A percentile compares a stretch with the other conserved stretches of the same genome.
Evolutionary conservation across 1,140 invertebrate genomes (phyloP).

Genomic region (Polyergus mexicanus): DNA sequence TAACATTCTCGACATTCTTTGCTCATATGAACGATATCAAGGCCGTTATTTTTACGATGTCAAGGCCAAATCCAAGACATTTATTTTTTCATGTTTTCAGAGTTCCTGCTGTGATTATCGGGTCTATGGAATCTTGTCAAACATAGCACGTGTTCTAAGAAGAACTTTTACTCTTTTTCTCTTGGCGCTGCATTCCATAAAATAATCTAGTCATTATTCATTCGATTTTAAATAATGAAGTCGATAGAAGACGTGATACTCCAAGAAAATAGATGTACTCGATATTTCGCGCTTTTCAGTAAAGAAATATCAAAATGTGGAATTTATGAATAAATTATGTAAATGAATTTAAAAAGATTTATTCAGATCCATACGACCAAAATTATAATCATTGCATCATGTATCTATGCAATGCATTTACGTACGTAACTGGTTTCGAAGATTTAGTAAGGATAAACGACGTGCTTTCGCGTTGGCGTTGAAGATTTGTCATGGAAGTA

Average conservation of each 20-base stretch:
- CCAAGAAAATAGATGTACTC: neutral
- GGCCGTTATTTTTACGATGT: neutral
- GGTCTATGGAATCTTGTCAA: neutral
- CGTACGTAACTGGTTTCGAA: neutral
- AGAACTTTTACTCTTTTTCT: neutral
- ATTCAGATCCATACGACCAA: neutral
- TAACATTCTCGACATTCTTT: neutral
- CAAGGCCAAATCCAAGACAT: conserved; percentile 10
- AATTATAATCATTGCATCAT: neutral
- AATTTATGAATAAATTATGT: neutral
- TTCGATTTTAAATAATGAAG: neutral
- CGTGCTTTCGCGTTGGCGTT: conserved; percentile 11
- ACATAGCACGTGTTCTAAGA: neutral
- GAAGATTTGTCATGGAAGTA: conserved; percentile 68
- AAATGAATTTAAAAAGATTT: neutral
- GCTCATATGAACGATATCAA: conserved; percentile 11
- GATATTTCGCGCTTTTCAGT: neutral
- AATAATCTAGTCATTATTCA: neutral
- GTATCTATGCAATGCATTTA: neutral
- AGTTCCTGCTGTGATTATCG: neutral
- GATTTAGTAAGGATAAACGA: neutral
- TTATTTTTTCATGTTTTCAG: neutral
- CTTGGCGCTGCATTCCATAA: neutral
- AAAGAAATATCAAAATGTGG: neutral
- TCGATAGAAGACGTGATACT: neutral